Base-by-base conservation (phyloP, 2,888 invertebrate genomes). In the Lingula anatina region DNA sequence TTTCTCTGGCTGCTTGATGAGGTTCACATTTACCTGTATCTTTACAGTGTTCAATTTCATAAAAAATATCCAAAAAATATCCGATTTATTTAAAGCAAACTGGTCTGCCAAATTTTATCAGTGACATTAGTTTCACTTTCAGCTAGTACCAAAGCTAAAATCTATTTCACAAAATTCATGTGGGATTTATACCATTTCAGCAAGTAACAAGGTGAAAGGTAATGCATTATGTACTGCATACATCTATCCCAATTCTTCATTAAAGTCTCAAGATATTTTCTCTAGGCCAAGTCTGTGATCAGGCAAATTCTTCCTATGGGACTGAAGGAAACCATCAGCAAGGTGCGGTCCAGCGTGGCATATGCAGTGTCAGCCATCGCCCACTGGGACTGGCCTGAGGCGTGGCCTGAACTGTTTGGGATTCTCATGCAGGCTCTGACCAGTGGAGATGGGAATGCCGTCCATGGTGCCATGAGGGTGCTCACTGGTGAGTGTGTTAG, bases 401-500 rank as follows among this genome's bases (percentile, higher is more conserved):
- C 82, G 46, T 87, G 87, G 87, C 82, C 85, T 0, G 83, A 84
- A 47, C 72, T 87, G 2, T 86, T 86, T 64, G 82, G 84, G 49
- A 81, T 85, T 23, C 80, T 87, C 36, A 83, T 86, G 55, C 81
- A 80, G 46, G 84, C 84, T 54, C 74, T 86, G 44, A 82, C 82
- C 24, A 82, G 83, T 47, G 74, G 74, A 0, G 73, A 79, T 54
- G 64, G 65, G 18, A 72, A 71, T 57, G 73, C 85, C 1, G 85
- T 86, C 23, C 84, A 86, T 70, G 86, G 87, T 9, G 84, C 86
- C 5, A 86, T 87, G 84, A 79, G 85, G 67, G 85, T 86, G 3
- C 74, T 87, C 35, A 81, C 83, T 60, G 79, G 78, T 78, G 53
- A 44, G 52, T 26, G 18, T 35, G 15, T 5, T 9, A 12, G 9